phyloP scores from a whole-genome alignment of 2,888 invertebrate genomes.

The Diabrotica balteata region DNA sequence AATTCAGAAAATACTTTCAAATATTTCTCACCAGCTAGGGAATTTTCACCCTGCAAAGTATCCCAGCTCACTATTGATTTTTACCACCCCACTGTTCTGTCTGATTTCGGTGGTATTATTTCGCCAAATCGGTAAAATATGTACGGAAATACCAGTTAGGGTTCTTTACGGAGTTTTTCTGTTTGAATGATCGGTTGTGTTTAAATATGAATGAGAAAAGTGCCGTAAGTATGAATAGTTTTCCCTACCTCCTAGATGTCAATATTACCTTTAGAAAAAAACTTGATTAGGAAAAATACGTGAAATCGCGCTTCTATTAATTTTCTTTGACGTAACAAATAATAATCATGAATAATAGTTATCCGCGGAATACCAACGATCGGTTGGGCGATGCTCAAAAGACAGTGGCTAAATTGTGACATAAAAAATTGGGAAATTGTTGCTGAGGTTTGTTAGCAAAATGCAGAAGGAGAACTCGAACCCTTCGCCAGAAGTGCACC shows the following conservation, averaged over 20 bases:
- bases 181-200: constrained; percentile 4
- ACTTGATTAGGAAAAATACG: constrained; percentile 12
- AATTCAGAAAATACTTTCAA: constrained; percentile 12
- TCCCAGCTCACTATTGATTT: constrained; percentile 54
- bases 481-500: constrained; percentile 72
- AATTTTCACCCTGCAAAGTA: constrained; percentile 47
- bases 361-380: constrained; percentile 3
- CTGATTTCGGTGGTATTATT: constrained; percentile 36
- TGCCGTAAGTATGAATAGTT: background rate
- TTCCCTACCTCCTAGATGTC: constrained; percentile 14
- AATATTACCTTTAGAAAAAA: constrained; percentile 17
- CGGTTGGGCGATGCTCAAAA: constrained; percentile 3
- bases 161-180: background rate
- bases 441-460: constrained; percentile 33
- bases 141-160: constrained; percentile 34
- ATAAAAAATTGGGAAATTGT: constrained; percentile 21
- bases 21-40: constrained; percentile 26
- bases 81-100: constrained; percentile 50
- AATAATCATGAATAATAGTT: constrained; percentile 15
- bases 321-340: constrained; percentile 3
- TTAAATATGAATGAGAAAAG: constrained; percentile 16
- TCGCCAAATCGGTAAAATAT: constrained; percentile 44
- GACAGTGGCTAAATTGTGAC: constrained; percentile 37
- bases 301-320: constrained; percentile 12
- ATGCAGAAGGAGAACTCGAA: constrained; percentile 59